Conservation (phyloP, 2,888 invertebrate genomes). For the Vandiemenella viatica region DNA sequence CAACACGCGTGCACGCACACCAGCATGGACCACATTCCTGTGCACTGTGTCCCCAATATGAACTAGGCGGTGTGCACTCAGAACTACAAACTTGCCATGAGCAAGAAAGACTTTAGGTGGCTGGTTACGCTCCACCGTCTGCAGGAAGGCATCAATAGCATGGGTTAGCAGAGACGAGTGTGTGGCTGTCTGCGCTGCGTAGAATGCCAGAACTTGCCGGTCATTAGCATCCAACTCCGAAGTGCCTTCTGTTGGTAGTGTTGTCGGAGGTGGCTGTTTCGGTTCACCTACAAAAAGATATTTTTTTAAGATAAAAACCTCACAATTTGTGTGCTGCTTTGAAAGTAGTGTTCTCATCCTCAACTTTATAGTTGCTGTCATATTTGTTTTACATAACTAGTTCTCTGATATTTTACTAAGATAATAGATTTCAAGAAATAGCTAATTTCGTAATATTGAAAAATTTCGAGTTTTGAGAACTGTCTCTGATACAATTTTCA, state of each 20-base stretch:
- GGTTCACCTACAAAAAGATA: neutral
- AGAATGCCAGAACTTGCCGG: constrained; percentile 70
- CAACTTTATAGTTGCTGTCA: too few relatives aligned
- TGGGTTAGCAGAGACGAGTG: constrained; percentile 73
- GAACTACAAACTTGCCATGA: constrained; percentile 85
- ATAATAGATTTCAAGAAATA: too few relatives aligned
- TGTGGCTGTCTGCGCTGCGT: constrained; percentile 70
- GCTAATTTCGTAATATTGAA: too few relatives aligned
- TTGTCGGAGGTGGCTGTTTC: neutral
- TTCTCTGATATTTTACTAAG: too few relatives aligned
- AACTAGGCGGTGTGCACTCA: constrained; percentile 85
- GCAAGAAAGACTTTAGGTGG: constrained; percentile 84
- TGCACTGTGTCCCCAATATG: constrained; percentile 89
- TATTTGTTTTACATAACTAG: too few relatives aligned
- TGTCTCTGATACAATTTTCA: too few relatives aligned
- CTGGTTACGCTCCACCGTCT: constrained; percentile 82
- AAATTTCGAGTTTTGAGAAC: too few relatives aligned
- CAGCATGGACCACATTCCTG: constrained; percentile 61
- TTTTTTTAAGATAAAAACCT: too few relatives aligned
- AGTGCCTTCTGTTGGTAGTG: constrained; percentile 16
- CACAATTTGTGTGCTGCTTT: too few relatives aligned
- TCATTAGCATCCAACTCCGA: constrained; percentile 54
- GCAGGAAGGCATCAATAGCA: constrained; percentile 82
- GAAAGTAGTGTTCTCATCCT: too few relatives aligned
- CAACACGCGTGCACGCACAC: constrained; percentile 54